These are phyloP conservation scores for Octonoba sinensis DNA, from an alignment of 2,888 invertebrate species.

Conservation along the genomic window DNA sequence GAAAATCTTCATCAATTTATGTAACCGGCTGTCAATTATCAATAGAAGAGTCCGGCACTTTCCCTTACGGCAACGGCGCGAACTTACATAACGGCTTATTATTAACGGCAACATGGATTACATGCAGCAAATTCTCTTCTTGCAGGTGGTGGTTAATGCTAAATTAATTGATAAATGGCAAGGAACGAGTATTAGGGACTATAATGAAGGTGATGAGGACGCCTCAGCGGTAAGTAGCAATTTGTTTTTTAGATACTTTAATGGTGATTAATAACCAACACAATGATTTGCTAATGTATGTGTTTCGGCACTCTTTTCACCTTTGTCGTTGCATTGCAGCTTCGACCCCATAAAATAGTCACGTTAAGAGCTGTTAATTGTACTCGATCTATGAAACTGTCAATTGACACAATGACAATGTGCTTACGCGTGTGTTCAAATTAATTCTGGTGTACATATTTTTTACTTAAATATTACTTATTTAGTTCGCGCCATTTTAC, in stretches of 20 bases:
- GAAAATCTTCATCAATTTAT: slow-evolving; percentile 6
- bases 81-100: slow-evolving; percentile 27
- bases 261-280: neutral
- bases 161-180: slow-evolving; percentile 31
- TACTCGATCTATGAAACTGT: too few species aligned
- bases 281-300: neutral
- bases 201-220: slow-evolving; percentile 10
- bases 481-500: too few species aligned
- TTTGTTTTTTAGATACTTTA: slow-evolving; percentile 8
- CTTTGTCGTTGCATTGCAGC: too few species aligned
- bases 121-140: neutral
- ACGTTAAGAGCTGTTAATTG: too few species aligned
- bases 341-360: too few species aligned
- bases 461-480: too few species aligned
- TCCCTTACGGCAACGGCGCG: neutral
- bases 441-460: too few species aligned
- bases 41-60: slow-evolving; percentile 2
- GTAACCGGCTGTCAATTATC: slow-evolving; percentile 32
- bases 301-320: too few species aligned
- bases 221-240: slow-evolving; percentile 28
- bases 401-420: too few species aligned
- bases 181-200: slow-evolving; percentile 14
- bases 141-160: slow-evolving; percentile 34
- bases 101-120: slow-evolving; percentile 20
- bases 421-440: too few species aligned